Percentiles rank a stretch among this genome's conserved stretches.
Evolutionary conservation across 2,113 vertebrate genomes (phyloP).

Genomic region (Callionymus lyra): DNA sequence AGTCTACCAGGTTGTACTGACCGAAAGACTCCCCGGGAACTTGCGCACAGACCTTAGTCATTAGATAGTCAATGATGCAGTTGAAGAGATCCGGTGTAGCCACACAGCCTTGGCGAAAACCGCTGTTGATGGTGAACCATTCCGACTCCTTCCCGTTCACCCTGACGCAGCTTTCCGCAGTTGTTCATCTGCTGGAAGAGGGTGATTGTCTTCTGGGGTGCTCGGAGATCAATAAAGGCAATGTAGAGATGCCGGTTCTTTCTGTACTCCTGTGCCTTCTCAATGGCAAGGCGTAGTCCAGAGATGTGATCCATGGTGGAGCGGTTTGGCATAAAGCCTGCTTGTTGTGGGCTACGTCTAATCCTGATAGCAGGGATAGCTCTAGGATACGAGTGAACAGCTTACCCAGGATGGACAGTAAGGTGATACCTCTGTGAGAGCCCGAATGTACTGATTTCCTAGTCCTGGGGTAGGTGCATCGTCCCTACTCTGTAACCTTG

Average conservation of each 20-base stretch:
- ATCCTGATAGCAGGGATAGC: too few relatives aligned
- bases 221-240: neutral
- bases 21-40: neutral
- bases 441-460: too few relatives aligned
- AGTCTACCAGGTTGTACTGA: neutral
- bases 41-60: neutral
- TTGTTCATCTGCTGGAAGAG: neutral
- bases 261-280: neutral
- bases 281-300: neutral
- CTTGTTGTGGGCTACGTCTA: neutral
- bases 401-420: too few relatives aligned
- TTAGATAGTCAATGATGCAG: neutral
- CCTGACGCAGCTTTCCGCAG: neutral
- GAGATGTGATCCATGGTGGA: neutral
- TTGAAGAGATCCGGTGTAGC: neutral
- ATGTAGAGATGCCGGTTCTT: neutral
- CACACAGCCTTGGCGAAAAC: neutral
- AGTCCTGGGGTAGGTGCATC: too few relatives aligned
- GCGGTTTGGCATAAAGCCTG: neutral
- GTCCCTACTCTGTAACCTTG: too few relatives aligned
- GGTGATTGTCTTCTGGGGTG: neutral
- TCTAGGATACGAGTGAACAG: too few relatives aligned
- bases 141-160: neutral
- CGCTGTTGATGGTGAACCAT: neutral
- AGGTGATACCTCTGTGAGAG: too few relatives aligned